Evolutionary conservation across 2,888 invertebrate species (phyloP).

Genomic region (Psylliodes chrysocephalus): DNA sequence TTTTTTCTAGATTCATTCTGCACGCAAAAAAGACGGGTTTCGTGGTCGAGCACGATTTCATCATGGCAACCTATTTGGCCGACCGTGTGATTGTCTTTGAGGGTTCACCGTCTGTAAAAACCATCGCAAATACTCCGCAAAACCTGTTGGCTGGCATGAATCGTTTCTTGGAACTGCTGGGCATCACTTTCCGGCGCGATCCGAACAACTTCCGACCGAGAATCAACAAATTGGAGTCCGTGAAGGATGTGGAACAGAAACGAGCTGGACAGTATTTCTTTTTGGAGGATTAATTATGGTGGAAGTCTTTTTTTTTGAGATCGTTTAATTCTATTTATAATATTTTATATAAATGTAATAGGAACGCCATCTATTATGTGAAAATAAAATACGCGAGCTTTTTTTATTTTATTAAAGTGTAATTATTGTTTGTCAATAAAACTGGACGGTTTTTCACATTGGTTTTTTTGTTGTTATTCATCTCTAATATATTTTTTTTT

Average conservation of each 20-base stretch:
- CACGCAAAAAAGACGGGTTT: constrained; percentile 99
- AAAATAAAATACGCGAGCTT: not conserved
- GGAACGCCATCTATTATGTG: not conserved
- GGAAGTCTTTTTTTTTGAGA: not conserved
- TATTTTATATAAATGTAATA: not conserved
- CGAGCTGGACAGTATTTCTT: constrained; percentile 98
- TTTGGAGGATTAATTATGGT: constrained; percentile 83
- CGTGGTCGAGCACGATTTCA: constrained; percentile 99
- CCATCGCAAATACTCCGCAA: constrained; percentile 91
- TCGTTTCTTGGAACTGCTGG: constrained; percentile 91
- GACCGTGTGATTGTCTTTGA: constrained; percentile 99
- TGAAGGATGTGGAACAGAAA: constrained; percentile 98
- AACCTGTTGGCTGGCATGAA: constrained; percentile 98
- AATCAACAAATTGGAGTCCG: constrained; percentile 96
- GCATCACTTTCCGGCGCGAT: constrained; percentile 98
- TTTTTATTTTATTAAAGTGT: constrained; percentile 1
- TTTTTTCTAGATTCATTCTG: constrained; percentile 83
- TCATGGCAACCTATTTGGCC: constrained; percentile 99
- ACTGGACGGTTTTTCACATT: not conserved
- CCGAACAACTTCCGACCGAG: constrained; percentile 98
- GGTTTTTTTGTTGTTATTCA: too few relatives aligned
- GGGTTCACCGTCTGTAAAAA: constrained; percentile 89
- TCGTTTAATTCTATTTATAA: not conserved
- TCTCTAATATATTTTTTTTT: too few relatives aligned
- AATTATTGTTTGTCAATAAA: not conserved